Conservation (phyloP, 2,113 vertebrate species). For the Cathartes aura region DNA sequence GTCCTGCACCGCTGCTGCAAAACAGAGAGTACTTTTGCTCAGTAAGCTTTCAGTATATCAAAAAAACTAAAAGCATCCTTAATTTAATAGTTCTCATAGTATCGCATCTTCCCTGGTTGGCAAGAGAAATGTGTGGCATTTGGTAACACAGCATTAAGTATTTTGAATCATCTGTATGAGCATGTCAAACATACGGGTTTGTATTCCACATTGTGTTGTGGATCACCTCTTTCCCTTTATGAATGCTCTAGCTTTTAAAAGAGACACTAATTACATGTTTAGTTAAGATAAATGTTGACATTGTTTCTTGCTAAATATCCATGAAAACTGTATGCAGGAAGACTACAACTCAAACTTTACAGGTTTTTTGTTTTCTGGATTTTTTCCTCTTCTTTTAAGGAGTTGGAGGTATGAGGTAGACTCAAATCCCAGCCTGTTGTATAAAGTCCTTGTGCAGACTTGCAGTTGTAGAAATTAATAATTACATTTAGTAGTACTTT, state of each 20-base stretch:
- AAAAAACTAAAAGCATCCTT: conserved; percentile 8
- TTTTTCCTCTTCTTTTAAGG: background rate
- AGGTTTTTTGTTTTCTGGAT: background rate
- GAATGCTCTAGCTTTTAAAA: background rate
- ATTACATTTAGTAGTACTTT: background rate
- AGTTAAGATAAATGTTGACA: background rate
- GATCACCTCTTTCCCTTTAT: background rate
- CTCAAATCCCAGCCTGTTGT: background rate
- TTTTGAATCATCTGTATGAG: conserved; percentile 52
- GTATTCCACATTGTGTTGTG: background rate
- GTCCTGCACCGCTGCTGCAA: background rate
- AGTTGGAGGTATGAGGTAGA: background rate
- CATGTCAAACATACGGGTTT: conserved; percentile 26
- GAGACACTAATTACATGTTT: background rate
- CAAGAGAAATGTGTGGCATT: conserved; percentile 37
- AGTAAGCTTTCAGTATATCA: background rate
- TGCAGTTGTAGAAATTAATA: background rate
- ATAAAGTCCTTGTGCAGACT: background rate
- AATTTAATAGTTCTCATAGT: conserved; percentile 2
- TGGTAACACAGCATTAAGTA: conserved; percentile 55
- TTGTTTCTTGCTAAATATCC: background rate
- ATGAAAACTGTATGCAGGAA: background rate
- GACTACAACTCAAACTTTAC: background rate
- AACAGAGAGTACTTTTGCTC: background rate
- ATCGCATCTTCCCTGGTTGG: background rate